Conservation (phyloP, 2,888 invertebrate species). For the Eucera pruinosa region DNA sequence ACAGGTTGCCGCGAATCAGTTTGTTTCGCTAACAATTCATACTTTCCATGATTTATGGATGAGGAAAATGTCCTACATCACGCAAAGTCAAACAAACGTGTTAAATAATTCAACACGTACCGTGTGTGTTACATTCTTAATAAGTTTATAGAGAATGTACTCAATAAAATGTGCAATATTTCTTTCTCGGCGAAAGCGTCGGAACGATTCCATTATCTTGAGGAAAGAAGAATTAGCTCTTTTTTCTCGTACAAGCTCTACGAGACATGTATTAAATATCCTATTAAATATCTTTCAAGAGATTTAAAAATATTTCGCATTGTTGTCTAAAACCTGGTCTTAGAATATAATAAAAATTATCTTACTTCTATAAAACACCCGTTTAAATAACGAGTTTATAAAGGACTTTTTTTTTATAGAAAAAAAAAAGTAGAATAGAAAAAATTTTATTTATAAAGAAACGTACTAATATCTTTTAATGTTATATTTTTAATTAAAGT, state of each 20-base stretch:
- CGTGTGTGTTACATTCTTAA: conserved; percentile 18
- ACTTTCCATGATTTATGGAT: conserved; percentile 12
- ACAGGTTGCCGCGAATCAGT: conserved; percentile 47
- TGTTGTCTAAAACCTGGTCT: background rate
- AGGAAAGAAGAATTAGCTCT: background rate
- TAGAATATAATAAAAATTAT: background rate
- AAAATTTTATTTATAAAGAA: background rate
- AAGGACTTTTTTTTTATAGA: background rate
- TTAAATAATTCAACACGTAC: conserved; percentile 24
- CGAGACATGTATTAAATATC: background rate
- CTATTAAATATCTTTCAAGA: background rate
- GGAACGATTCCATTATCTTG: background rate
- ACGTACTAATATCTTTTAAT: background rate
- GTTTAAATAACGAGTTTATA: background rate
- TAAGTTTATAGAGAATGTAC: background rate
- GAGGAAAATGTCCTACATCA: conserved; percentile 18
- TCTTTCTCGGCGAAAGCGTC: background rate
- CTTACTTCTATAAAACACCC: background rate
- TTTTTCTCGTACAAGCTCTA: too few species aligned
- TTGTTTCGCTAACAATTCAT: conserved; percentile 22
- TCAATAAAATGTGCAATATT: conserved; percentile 11
- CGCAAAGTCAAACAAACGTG: conserved; percentile 10
- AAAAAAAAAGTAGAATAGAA: background rate
- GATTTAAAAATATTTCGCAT: background rate
- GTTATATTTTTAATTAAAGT: background rate